phyloP scores from a whole-genome alignment of 2,888 invertebrate species.

The Lymantria dispar region DNA sequence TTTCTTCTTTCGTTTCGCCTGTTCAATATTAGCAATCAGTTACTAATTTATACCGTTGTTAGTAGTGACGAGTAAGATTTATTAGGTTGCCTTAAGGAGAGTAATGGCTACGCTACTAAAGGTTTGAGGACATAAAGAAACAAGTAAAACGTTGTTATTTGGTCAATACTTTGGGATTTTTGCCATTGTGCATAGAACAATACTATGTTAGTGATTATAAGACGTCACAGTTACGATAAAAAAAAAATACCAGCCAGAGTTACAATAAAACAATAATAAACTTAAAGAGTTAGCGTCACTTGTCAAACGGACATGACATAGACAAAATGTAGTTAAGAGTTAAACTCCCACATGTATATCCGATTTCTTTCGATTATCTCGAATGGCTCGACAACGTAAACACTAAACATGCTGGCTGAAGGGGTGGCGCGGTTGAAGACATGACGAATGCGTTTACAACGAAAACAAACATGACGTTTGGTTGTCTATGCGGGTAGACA shows the following conservation, averaged over 20 bases:
- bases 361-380: constrained; percentile 31
- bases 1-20: too few species aligned
- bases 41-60: too few species aligned
- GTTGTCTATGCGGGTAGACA: constrained; percentile 48
- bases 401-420: constrained; percentile 15
- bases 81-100: too few species aligned
- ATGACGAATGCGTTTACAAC: constrained; percentile 60
- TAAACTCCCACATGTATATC: constrained; percentile 22
- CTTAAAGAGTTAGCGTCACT: constrained; percentile 1
- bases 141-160: too few species aligned
- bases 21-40: too few species aligned
- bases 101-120: too few species aligned
- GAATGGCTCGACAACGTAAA: constrained; percentile 12
- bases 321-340: constrained; percentile 17
- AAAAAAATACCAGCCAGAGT: neutral
- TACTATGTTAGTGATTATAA: too few species aligned
- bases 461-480: constrained; percentile 62
- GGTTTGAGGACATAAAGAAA: too few species aligned
- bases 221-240: too few species aligned
- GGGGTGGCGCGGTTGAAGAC: constrained; percentile 28
- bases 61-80: too few species aligned
- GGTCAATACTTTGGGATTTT: too few species aligned
- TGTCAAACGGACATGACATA: constrained; percentile 14
- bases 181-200: too few species aligned
- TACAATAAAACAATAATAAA: constrained; percentile 6